Evolutionary conservation across 1,140 invertebrate genomes (phyloP), one percentile per base, ranked within the genome.

Genomic region (Leucophenga varia): DNA sequence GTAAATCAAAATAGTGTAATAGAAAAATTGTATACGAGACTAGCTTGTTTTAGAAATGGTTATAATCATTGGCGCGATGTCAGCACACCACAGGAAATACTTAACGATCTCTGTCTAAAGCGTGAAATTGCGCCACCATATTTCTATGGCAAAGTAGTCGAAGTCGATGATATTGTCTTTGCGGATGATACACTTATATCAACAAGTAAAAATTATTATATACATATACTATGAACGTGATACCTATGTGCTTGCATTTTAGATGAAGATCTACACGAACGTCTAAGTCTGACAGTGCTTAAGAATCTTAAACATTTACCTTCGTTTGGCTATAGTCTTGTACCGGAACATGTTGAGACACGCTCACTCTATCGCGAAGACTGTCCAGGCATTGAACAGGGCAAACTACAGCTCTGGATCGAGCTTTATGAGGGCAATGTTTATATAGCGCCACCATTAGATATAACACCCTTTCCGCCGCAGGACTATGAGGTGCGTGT

Each of bases 331-430:
- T 86, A 82, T 61, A 78, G 81, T 39, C 76, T 96, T 19, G 90
- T 95, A 0, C 89, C 90, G 0, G 91, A 95, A 76, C 91, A 96
- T 71, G 83, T 96, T 28, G 93, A 96, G 76, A 90, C 89, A 12
- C 78, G 93, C 38, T 82, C 86, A 7, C 78, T 95, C 12, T 93
- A 85, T 63, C 83, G 88, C 69, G 81, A 82, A 14, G 80, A 85
- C 22, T 86, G 84, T 74, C 87, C 89, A 1, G 90, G 89, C 28
- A 80, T 93, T 13, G 89, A 92, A 74, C 90, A 90, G 86, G 92
- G 93, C 13, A 92, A 91, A 78, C 60, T 95, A 19, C 89, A 93
- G 73, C 81, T 95, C 79, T 95, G 91, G 91, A 78, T 95, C 7
- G 93, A 96, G 68, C 86, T 95, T 76, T 94, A 92, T 72, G 77